Evolutionary conservation across 1,140 invertebrate species (phyloP), one percentile per base, ranked within the genome.

Genomic region (Drosophila equinoxialis): DNA sequence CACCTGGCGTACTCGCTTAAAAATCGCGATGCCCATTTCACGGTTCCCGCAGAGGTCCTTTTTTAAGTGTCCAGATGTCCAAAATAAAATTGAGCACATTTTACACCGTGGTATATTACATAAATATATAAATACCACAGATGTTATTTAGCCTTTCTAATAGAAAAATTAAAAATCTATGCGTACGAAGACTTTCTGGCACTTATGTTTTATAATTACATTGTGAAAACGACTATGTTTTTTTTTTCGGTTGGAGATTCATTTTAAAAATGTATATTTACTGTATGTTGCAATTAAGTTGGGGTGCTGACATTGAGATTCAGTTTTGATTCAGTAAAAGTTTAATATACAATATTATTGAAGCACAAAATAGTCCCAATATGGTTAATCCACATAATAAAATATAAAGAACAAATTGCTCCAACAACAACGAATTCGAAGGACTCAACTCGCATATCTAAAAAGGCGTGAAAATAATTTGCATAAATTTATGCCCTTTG

Each of bases 391-490:
- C 23, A 33, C 3, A 30, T 6, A 57, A 13, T 8, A 33, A 37
- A 13, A 48, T 14, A 23, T 39, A 11, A 55, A 63, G 41, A 11
- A n/a, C 48, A 30, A n/a, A 42, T 39, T 4, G 17, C 17, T 20
- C 30, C 10, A 26, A 10, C 30, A n/a, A 45, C 11, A 65, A 41
- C 37, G 62, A 23, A 30, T 39, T 33, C 17, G 26, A 64, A 81
- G 63, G 86, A 90, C 73, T 81, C 72, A 90, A 82, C 73, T 81
- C 74, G 90, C 79, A 82, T 91, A 91, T 89, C 90, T 91, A 91
- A 91, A 91, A 91, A 91, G 90, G 90, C 90, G 90, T 91, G 90
- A 91, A 91, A 91, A 89, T 91, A 90, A 91, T 91, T 91, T 91
- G 89, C 90, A 91, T 91, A 91, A 91, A 90, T 91, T 90, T 90